A percentile compares a stretch with the other conserved stretches of the same genome.
Conservation (phyloP, 92 coral and sea anemone species). For the Phenganax stokvisi region DNA sequence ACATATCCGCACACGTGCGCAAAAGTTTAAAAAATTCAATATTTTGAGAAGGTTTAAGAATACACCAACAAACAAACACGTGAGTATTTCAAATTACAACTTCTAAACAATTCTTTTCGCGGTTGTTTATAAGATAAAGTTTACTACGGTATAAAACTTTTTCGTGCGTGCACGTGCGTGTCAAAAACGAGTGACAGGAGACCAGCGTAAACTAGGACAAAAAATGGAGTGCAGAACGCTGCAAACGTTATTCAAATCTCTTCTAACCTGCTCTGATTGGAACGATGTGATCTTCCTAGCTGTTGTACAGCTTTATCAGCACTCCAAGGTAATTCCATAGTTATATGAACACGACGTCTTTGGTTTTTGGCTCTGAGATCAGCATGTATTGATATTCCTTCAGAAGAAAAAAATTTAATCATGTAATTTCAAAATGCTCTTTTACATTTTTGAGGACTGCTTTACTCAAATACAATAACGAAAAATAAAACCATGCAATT, state of each 20-base stretch:
- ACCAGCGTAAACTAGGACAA: too few species aligned
- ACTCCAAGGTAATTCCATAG: constrained; percentile 97
- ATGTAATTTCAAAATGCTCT: background rate
- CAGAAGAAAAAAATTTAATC: background rate
- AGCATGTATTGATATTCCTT: constrained; percentile 93
- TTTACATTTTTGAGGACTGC: too few species aligned
- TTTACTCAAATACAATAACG: too few species aligned
- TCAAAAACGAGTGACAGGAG: background rate
- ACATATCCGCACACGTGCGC: background rate
- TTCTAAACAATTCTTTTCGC: background rate
- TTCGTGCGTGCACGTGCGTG: background rate
- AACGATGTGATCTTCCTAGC: constrained; percentile 94
- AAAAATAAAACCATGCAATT: too few species aligned
- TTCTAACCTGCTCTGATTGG: constrained; percentile 86
- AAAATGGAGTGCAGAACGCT: too few species aligned
- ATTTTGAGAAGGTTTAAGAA: too few species aligned
- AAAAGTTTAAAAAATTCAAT: too few species aligned
- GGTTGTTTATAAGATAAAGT: background rate
- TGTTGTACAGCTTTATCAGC: constrained; percentile 99
- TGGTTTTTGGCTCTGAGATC: constrained; percentile 93
- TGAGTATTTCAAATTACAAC: background rate
- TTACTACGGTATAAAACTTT: background rate
- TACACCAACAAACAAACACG: too few species aligned
- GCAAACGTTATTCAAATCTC: background rate
- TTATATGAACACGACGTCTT: constrained; percentile 86